Percentiles rank a stretch among this genome's conserved stretches.
phyloP scores from a whole-genome alignment of 2,797 vertebrate species.

The Gouania willdenowi region DNA sequence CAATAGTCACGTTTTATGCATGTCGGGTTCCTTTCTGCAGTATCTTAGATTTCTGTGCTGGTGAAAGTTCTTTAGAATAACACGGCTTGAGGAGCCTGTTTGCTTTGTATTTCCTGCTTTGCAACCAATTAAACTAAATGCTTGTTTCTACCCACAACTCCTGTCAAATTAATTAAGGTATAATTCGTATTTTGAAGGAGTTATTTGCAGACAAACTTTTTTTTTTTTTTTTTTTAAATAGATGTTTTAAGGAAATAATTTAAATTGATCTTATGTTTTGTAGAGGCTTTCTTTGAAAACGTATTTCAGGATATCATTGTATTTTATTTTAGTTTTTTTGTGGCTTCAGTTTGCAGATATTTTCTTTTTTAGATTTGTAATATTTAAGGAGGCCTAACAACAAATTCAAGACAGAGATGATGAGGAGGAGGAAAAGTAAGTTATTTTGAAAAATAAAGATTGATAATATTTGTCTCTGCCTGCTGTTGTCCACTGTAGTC shows the following conservation, averaged over 20 bases:
- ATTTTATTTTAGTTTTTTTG: constrained; percentile 15
- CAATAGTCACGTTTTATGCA: constrained; percentile 63
- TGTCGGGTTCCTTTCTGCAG: constrained; percentile 51
- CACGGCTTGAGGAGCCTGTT: constrained; percentile 60
- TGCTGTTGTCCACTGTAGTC: constrained; percentile 31
- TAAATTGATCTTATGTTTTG: constrained; percentile 24
- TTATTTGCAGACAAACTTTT: constrained; percentile 5
- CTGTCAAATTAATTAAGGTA: constrained; percentile 71
- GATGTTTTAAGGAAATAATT: constrained; percentile 1
- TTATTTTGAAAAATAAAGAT: constrained; percentile 64
- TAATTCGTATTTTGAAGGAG: constrained; percentile 21
- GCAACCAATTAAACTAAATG: constrained; percentile 75
- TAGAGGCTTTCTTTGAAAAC: too few relatives aligned
- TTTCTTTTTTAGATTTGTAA: constrained; percentile 50
- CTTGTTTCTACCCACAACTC: constrained; percentile 67
- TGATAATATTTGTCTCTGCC: constrained; percentile 40
- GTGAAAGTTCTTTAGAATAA: constrained; percentile 46
- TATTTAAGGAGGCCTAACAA: constrained; percentile 12
- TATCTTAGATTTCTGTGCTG: constrained; percentile 56
- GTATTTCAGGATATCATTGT: constrained; percentile 19
- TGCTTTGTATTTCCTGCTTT: constrained; percentile 77
- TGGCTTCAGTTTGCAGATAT: constrained; percentile 24
- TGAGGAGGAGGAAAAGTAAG: constrained; percentile 20
- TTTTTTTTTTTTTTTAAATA: not conserved
- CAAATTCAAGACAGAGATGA: constrained; percentile 3